phyloP scores from a whole-genome alignment of 2,113 vertebrate genomes.

The Circaetus cinerascens region DNA sequence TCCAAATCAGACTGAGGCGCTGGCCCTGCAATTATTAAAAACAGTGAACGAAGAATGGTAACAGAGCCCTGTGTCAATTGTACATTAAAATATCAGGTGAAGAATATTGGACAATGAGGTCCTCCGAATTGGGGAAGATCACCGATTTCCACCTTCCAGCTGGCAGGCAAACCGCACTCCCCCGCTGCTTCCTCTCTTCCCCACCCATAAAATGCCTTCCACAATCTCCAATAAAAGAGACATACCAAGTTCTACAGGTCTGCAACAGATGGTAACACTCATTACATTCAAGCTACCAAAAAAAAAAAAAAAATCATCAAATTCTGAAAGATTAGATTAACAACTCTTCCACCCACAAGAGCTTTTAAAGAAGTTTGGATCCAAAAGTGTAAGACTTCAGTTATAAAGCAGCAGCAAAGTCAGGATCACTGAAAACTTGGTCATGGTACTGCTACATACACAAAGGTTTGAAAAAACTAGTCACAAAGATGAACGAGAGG shows the following conservation, averaged over 20 bases:
- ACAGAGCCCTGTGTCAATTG: neutral
- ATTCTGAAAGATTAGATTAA: neutral
- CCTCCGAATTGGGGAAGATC: neutral
- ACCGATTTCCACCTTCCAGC: neutral
- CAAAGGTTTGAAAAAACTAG: neutral
- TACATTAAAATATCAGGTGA: neutral
- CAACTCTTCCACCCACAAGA: neutral
- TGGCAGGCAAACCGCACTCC: neutral
- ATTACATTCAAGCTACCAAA: neutral
- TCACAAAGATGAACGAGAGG: neutral
- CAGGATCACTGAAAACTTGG: neutral
- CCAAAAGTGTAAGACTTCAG: neutral
- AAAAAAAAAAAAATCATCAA: neutral
- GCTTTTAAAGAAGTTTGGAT: neutral
- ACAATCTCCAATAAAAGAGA: neutral
- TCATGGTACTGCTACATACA: neutral
- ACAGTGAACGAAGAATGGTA: fast-evolving
- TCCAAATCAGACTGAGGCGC: neutral
- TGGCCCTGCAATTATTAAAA: neutral
- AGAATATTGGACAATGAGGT: neutral
- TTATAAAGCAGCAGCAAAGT: neutral
- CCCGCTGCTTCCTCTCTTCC: neutral
- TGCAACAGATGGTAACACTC: neutral
- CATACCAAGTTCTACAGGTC: neutral
- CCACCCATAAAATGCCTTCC: neutral